Evolutionary conservation across 2,113 vertebrate species (phyloP).

Genomic region (Desmodus rotundus): DNA sequence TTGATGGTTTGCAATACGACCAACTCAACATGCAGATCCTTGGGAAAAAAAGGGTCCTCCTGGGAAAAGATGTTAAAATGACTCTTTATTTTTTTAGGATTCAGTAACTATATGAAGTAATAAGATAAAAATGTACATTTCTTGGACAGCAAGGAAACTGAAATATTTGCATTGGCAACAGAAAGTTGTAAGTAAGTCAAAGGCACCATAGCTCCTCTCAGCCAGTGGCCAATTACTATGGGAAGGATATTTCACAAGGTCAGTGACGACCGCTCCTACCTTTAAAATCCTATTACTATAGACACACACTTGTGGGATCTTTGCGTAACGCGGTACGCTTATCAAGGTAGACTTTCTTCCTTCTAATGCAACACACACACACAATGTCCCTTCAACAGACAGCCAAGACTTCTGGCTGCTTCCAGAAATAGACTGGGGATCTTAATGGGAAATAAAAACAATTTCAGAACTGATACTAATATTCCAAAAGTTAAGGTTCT

Average conservation of each 20-base stretch:
- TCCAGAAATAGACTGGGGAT: neutral
- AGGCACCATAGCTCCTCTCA: conserved; percentile 30
- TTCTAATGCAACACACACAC: neutral
- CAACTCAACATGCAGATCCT: conserved; percentile 35
- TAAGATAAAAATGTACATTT: conserved; percentile 68
- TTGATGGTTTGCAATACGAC: conserved; percentile 15
- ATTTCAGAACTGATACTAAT: conserved; percentile 28
- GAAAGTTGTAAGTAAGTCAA: conserved; percentile 41
- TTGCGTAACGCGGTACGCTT: neutral
- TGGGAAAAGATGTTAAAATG: conserved; percentile 58
- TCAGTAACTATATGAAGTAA: conserved; percentile 59
- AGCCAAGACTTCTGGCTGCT: conserved; percentile 18
- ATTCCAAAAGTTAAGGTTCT: conserved; percentile 36
- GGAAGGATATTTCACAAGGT: conserved; percentile 24
- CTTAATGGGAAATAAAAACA: conserved; percentile 1
- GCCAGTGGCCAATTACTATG: conserved; percentile 12
- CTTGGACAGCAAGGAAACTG: conserved; percentile 57
- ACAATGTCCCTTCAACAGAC: neutral
- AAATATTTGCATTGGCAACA: conserved; percentile 72
- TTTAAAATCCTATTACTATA: neutral
- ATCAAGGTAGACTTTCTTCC: neutral
- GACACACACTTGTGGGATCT: neutral
- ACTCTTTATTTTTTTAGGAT: conserved; percentile 63
- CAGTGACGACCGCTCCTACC: neutral
- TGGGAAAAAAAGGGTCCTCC: neutral